phyloP scores from a whole-genome alignment of 2,797 vertebrate genomes.

The Dermochelys coriacea region DNA sequence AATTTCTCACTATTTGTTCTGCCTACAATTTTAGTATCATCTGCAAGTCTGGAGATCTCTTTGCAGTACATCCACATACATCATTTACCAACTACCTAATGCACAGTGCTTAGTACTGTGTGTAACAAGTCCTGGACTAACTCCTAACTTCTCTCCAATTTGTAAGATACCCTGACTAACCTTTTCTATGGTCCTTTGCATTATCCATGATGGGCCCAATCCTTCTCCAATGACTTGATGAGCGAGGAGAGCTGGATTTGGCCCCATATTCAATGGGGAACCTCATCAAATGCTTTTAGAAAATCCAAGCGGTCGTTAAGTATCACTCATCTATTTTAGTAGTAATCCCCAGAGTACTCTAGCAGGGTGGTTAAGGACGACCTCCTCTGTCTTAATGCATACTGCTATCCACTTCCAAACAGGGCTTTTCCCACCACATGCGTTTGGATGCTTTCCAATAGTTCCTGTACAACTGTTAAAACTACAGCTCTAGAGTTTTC shows the following conservation, averaged over 20 bases:
- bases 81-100: not conserved
- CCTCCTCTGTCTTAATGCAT: not conserved
- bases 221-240: not conserved
- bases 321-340: not conserved
- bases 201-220: not conserved
- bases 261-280: not conserved
- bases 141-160: not conserved
- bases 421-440: not conserved
- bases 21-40: not conserved
- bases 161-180: not conserved
- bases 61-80: not conserved
- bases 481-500: not conserved
- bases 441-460: not conserved
- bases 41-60: not conserved
- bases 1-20: not conserved
- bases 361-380: not conserved
- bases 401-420: not conserved
- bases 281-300: not conserved
- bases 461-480: not conserved
- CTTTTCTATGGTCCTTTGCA: not conserved
- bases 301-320: not conserved
- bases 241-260: not conserved
- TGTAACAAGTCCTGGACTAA: not conserved
- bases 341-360: not conserved
- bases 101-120: no score